These are phyloP conservation scores for Pygoscelis antarcticus DNA, from an alignment of 2,113 vertebrate species.

Conservation along the genomic window DNA sequence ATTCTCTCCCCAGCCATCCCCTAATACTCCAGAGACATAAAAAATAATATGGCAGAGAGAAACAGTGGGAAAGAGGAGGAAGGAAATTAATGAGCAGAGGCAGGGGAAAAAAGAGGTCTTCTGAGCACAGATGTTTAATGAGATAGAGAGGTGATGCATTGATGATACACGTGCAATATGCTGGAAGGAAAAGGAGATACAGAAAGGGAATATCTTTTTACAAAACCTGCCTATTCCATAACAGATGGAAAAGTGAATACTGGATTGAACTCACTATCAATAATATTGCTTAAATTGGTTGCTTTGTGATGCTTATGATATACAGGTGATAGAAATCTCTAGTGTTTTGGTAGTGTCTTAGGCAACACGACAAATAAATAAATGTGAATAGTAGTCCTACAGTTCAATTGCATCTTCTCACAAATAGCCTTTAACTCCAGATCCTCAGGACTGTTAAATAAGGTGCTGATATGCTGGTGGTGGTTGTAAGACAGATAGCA, in stretches of 20 bases:
- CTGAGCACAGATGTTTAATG: background rate
- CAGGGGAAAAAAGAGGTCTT: background rate
- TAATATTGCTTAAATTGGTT: background rate
- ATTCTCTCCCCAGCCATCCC: background rate
- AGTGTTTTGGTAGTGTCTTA: background rate
- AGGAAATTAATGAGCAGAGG: background rate
- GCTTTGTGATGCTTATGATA: background rate
- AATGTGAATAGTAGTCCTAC: background rate
- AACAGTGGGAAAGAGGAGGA: background rate
- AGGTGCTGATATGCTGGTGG: background rate
- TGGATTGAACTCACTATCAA: background rate
- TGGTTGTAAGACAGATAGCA: background rate
- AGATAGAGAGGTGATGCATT: background rate
- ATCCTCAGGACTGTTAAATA: background rate
- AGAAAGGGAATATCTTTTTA: background rate
- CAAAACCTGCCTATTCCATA: background rate
- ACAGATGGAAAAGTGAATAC: background rate
- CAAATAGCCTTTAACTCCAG: background rate
- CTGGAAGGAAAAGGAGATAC: background rate
- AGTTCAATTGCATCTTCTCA: background rate
- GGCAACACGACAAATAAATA: background rate
- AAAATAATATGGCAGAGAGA: background rate
- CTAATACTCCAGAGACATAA: background rate
- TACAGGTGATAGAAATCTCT: background rate
- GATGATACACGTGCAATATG: background rate